A percentile compares a stretch with the other conserved stretches of the same genome.
These are phyloP conservation scores for Synanceia verrucosa DNA, from an alignment of 2,797 vertebrate genomes.

Conservation along the genomic window DNA sequence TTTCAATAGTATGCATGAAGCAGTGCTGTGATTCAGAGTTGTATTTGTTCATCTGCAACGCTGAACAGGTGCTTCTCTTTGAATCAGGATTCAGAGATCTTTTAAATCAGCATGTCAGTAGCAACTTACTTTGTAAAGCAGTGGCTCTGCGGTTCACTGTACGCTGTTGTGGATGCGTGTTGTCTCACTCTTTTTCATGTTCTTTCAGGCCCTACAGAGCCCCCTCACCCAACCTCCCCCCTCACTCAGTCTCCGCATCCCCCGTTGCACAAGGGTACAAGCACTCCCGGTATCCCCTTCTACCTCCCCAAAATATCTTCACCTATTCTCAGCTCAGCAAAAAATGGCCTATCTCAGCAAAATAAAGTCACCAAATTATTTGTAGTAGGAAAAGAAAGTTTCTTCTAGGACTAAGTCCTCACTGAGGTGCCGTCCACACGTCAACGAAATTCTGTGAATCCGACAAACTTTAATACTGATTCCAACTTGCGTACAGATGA, in stretches of 20 bases:
- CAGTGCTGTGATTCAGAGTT: constrained; percentile 14
- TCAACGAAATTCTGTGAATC: no score
- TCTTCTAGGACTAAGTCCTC: not conserved
- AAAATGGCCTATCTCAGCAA: constrained; percentile 37
- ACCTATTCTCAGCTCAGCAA: not conserved
- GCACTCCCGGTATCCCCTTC: constrained; percentile 66
- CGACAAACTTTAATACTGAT: no score
- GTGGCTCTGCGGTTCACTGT: constrained; percentile 3
- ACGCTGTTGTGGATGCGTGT: constrained; percentile 37
- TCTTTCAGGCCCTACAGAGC: constrained; percentile 86
- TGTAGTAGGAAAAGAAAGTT: not conserved
- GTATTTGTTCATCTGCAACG: not conserved
- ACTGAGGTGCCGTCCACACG: no score
- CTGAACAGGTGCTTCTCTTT: not conserved
- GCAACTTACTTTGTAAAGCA: not conserved
- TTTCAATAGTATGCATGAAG: constrained; percentile 29
- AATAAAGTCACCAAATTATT: not conserved
- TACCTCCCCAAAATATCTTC: constrained; percentile 1
- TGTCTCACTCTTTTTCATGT: constrained; percentile 81
- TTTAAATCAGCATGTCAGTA: constrained; percentile 19
- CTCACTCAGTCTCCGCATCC: constrained; percentile 82
- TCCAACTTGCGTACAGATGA: no score
- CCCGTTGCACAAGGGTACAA: constrained; percentile 88
- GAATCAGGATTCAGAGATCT: not conserved
- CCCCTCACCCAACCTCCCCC: constrained; percentile 85